Conservation (phyloP, 2,888 invertebrate species). For the Trichacis sp. region DNA sequence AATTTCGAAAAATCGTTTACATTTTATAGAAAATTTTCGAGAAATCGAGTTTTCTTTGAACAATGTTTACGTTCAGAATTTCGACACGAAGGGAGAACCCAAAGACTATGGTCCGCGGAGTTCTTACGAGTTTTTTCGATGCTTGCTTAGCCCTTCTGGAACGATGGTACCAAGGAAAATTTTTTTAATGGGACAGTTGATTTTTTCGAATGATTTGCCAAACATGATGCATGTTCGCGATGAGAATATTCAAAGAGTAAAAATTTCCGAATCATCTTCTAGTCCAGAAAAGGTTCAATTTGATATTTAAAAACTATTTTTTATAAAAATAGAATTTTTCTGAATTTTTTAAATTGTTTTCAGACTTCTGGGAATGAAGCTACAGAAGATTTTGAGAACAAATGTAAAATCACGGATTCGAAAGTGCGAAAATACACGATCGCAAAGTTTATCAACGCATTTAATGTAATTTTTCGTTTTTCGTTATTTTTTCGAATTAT, state of each 20-base stretch:
- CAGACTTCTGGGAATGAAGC: background rate
- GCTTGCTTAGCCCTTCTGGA: slow-evolving; percentile 69
- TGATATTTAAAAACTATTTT: background rate
- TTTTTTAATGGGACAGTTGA: slow-evolving; percentile 72
- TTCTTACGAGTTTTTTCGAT: slow-evolving; percentile 49
- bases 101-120: slow-evolving; percentile 58
- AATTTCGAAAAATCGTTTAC: slow-evolving; percentile 67
- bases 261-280: slow-evolving; percentile 9
- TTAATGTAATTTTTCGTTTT: slow-evolving; percentile 68
- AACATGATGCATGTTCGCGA: slow-evolving; percentile 73
- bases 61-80: slow-evolving; percentile 71
- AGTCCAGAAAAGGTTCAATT: slow-evolving; percentile 35
- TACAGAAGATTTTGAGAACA: background rate
- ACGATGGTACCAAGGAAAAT: slow-evolving; percentile 72
- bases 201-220: slow-evolving; percentile 74
- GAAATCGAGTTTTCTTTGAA: slow-evolving; percentile 67
- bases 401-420: slow-evolving; percentile 14
- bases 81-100: slow-evolving; percentile 74
- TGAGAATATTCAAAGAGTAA: slow-evolving; percentile 69
- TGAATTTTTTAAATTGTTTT: too few species aligned
- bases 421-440: slow-evolving; percentile 67
- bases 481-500: background rate
- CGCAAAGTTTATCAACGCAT: slow-evolving; percentile 73
- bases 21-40: slow-evolving; percentile 67
- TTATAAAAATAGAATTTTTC: too few species aligned